Evolutionary conservation across 2,888 invertebrate species (phyloP).

Genomic region (Drosophila trichaetosa): DNA sequence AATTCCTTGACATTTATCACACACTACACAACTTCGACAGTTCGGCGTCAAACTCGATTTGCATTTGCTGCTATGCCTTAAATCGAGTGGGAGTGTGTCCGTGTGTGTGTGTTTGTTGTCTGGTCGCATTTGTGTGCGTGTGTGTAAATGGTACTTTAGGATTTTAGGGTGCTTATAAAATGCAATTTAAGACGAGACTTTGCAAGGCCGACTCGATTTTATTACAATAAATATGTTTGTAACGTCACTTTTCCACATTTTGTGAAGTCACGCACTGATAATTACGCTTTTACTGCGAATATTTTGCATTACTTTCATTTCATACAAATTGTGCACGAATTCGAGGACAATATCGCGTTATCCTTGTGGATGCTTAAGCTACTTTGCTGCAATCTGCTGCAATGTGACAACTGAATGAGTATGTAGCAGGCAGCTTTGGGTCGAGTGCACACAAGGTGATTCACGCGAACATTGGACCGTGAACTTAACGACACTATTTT

Average conservation of each 20-base stretch:
- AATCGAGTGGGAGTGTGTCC: constrained; percentile 18
- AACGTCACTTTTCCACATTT: constrained; percentile 33
- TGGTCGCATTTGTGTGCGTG: constrained; percentile 11
- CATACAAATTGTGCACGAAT: constrained; percentile 30
- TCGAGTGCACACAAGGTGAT: constrained; percentile 32
- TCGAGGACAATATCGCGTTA: constrained; percentile 13
- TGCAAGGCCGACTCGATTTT: constrained; percentile 50
- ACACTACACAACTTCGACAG: constrained; percentile 69
- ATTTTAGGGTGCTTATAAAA: constrained; percentile 23
- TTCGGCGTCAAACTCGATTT: constrained; percentile 73
- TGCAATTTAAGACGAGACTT: constrained; percentile 38
- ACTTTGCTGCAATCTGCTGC: constrained; percentile 28
- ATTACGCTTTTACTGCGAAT: constrained; percentile 31
- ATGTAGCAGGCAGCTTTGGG: constrained; percentile 21
- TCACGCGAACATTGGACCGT: not conserved
- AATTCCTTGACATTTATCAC: constrained; percentile 81
- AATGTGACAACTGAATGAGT: constrained; percentile 10
- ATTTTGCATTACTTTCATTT: constrained; percentile 21
- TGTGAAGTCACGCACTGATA: constrained; percentile 59
- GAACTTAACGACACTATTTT: not conserved
- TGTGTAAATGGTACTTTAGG: constrained; percentile 5
- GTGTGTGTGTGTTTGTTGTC: constrained; percentile 17
- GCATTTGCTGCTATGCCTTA: constrained; percentile 54
- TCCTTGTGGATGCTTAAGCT: constrained; percentile 17
- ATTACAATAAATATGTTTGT: constrained; percentile 14